A percentile compares a stretch with the other conserved stretches of the same genome.
Conservation (phyloP, 2,797 vertebrate species). For the Artibeus jamaicensis region DNA sequence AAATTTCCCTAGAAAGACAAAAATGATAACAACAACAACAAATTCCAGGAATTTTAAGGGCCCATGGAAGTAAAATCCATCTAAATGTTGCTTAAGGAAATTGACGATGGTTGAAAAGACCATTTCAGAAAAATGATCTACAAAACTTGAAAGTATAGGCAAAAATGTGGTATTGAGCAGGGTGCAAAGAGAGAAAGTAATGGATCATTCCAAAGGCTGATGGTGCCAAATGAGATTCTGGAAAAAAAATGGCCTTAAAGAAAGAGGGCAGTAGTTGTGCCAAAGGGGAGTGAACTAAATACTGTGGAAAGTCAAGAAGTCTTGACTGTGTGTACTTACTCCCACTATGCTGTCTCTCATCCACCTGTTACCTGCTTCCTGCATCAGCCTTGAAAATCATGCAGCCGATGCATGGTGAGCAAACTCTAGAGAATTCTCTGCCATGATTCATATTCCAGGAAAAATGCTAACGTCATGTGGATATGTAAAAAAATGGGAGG, state of each 20-base stretch:
- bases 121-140: constrained; percentile 12
- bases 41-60: not conserved
- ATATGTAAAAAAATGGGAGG: not conserved
- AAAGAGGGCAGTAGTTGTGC: not conserved
- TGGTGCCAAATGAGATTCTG: not conserved
- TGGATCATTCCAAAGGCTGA: not conserved
- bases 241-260: not conserved
- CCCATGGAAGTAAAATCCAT: not conserved
- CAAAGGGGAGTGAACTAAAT: not conserved
- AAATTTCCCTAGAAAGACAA: constrained; percentile 49
- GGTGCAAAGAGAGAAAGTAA: not conserved
- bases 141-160: not conserved
- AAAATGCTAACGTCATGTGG: not conserved
- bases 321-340: not conserved
- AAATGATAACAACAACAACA: constrained; percentile 26
- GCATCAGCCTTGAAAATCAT: not conserved
- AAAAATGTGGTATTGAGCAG: not conserved
- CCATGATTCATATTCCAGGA: not conserved
- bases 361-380: not conserved
- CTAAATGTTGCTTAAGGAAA: not conserved
- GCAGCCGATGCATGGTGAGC: fast-evolving
- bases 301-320: not conserved
- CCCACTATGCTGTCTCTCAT: not conserved
- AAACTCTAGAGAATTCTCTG: not conserved
- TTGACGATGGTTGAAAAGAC: not conserved